These are phyloP conservation scores for Euproctis similis DNA, from an alignment of 2,888 invertebrate genomes.

Conservation along the genomic window DNA sequence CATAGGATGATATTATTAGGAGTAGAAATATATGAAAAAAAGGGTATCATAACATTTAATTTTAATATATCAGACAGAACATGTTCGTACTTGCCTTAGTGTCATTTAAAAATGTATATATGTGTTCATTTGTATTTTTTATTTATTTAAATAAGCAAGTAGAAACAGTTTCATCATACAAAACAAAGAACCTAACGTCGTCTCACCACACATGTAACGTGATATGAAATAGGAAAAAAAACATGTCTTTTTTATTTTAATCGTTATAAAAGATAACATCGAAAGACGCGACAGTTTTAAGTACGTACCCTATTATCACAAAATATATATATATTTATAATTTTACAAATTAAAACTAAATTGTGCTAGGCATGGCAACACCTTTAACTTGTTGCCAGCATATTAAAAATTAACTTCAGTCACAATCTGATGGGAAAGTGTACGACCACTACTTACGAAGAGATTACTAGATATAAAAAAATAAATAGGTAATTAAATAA, in stretches of 20 bases:
- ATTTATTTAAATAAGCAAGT: constrained; percentile 28
- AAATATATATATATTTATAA: too few species aligned
- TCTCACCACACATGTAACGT: constrained; percentile 76
- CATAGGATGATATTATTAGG: too few species aligned
- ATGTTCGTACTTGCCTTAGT: constrained; percentile 46
- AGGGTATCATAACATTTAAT: constrained; percentile 31
- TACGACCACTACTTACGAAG: constrained; percentile 48
- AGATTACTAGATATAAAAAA: constrained; percentile 36
- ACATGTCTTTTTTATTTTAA: constrained; percentile 41
- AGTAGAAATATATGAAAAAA: constrained; percentile 16
- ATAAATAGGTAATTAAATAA: too few species aligned
- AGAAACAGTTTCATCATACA: constrained; percentile 46
- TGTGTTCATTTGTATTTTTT: constrained; percentile 5
- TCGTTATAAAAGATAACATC: constrained; percentile 34
- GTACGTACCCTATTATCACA: constrained; percentile 70
- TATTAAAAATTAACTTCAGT: constrained; percentile 36
- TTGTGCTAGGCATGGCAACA: constrained; percentile 56
- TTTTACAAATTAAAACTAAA: constrained; percentile 58
- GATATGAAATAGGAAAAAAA: constrained; percentile 31
- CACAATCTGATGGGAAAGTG: constrained; percentile 70
- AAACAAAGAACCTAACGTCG: constrained; percentile 58
- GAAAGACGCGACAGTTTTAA: constrained; percentile 46
- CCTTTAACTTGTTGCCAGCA: constrained; percentile 34
- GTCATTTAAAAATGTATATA: too few species aligned
- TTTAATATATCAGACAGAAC: constrained; percentile 43